These are phyloP conservation scores for Proales similis DNA, from an alignment of 1,140 invertebrate genomes.

Conservation along the genomic window DNA sequence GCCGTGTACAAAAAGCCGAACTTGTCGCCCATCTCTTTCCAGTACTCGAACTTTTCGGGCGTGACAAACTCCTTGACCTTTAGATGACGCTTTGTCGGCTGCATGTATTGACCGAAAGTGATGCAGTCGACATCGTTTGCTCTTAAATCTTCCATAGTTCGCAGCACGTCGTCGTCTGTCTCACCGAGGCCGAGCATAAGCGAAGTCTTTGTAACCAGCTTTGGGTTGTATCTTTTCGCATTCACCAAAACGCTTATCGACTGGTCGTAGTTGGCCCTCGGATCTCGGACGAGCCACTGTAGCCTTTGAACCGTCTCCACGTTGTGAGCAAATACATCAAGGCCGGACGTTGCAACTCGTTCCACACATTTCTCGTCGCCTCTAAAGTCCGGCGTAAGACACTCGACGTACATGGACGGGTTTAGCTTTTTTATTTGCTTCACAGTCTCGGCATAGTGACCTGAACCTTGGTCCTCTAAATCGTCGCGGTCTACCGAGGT, in stretches of 20 bases:
- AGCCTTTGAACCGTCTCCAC: constrained; percentile 82
- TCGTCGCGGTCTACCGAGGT: constrained; percentile 97
- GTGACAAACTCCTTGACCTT: constrained; percentile 93
- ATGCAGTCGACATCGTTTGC: constrained; percentile 79
- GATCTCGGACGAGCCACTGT: constrained; percentile 72
- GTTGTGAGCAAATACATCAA: constrained; percentile 94
- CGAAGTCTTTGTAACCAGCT: constrained; percentile 90
- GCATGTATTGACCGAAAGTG: constrained; percentile 98
- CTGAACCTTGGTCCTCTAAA: constrained; percentile 78
- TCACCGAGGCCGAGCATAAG: constrained; percentile 97
- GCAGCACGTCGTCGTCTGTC: constrained; percentile 76
- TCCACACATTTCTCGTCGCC: constrained; percentile 70
- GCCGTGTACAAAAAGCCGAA: constrained; percentile 93
- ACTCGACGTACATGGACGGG: constrained; percentile 82
- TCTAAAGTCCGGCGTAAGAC: constrained; percentile 88
- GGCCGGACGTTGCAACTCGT: constrained; percentile 68
- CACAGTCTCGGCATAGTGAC: constrained; percentile 84
- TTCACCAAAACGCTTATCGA: constrained; percentile 71
- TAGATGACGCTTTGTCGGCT: constrained; percentile 89
- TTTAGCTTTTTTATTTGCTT: constrained; percentile 61
- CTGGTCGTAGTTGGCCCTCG: constrained; percentile 71
- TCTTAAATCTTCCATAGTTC: constrained; percentile 72
- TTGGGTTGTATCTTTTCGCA: constrained; percentile 66
- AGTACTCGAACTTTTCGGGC: constrained; percentile 83
- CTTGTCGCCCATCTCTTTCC: constrained; percentile 74